Evolutionary conservation across 1,140 invertebrate genomes (phyloP).

Genomic region (Amyelois transitella): DNA sequence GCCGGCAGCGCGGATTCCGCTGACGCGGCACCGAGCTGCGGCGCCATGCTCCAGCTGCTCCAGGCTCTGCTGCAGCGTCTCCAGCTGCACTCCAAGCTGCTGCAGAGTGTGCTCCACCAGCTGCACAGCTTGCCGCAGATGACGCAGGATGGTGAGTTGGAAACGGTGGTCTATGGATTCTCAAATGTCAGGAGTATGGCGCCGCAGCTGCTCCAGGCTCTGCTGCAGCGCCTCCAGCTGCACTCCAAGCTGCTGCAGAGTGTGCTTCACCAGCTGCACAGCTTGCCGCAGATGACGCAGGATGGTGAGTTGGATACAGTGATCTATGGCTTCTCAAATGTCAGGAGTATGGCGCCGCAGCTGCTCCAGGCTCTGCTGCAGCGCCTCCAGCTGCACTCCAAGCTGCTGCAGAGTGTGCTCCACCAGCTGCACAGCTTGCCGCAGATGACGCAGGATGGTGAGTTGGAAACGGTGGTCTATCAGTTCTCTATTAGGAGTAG

Average conservation of each 20-base stretch:
- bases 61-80: slow-evolving; percentile 11
- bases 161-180: too few species aligned
- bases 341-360: too few species aligned
- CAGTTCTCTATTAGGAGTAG: too few species aligned
- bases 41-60: background rate
- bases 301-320: too few species aligned
- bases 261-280: slow-evolving; percentile 34
- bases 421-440: slow-evolving; percentile 41
- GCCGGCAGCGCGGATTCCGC: slow-evolving; percentile 41
- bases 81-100: slow-evolving; percentile 35
- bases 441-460: slow-evolving; percentile 44
- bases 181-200: too few species aligned
- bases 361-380: slow-evolving; percentile 12
- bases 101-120: slow-evolving; percentile 38
- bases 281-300: slow-evolving; percentile 38
- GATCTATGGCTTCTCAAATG: too few species aligned
- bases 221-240: slow-evolving; percentile 12
- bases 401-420: slow-evolving; percentile 36
- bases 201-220: slow-evolving; percentile 1
- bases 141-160: slow-evolving; percentile 34
- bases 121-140: slow-evolving; percentile 40
- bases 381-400: slow-evolving; percentile 20
- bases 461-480: too few species aligned
- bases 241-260: slow-evolving; percentile 45
- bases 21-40: slow-evolving; percentile 32